phyloP scores from a whole-genome alignment of 2,113 vertebrate genomes.

The Halcyon malimbica region DNA sequence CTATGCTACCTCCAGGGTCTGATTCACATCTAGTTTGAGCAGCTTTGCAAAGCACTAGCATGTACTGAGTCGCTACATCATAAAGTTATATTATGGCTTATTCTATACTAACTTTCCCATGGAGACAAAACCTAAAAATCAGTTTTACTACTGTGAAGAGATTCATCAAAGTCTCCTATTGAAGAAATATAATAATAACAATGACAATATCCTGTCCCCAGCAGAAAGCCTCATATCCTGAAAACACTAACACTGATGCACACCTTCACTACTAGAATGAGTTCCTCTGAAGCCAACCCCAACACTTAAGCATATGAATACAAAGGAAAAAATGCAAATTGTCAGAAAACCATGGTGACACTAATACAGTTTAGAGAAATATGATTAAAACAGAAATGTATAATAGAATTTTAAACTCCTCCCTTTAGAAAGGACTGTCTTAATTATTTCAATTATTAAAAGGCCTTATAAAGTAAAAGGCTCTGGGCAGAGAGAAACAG shows the following conservation, averaged over 20 bases:
- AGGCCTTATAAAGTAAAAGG: not conserved
- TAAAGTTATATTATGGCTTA: not conserved
- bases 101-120: not conserved
- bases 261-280: not conserved
- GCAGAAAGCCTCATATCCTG: not conserved
- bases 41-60: not conserved
- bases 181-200: not conserved
- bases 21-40: conserved; percentile 21
- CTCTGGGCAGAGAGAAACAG: not conserved
- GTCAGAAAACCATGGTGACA: not conserved
- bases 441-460: conserved; percentile 6
- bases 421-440: not conserved
- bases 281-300: not conserved
- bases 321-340: not conserved
- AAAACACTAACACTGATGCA: not conserved
- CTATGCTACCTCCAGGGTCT: not conserved
- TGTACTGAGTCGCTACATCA: not conserved
- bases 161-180: not conserved
- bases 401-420: not conserved
- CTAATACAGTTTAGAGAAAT: not conserved
- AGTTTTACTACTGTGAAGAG: not conserved
- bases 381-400: not conserved
- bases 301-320: not conserved
- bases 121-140: conserved; percentile 45
- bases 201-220: not conserved